These are phyloP conservation scores for Parazoanthus swiftii DNA, from an alignment of 92 coral and sea anemone genomes.

Conservation along the genomic window DNA sequence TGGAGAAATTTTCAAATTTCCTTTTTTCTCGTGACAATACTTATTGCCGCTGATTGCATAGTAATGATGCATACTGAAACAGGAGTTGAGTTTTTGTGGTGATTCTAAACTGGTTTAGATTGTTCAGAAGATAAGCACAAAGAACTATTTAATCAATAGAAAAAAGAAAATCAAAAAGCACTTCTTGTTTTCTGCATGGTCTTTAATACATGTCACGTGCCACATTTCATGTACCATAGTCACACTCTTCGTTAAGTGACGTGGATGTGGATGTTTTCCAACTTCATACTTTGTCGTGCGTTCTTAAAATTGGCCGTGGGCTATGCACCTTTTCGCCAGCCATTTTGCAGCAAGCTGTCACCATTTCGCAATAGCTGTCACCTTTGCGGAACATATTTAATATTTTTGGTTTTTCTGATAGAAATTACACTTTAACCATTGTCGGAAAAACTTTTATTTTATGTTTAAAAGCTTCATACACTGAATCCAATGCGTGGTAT, in stretches of 20 bases:
- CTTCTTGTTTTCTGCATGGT: background rate
- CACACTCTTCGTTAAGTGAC: background rate
- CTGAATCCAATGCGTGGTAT: background rate
- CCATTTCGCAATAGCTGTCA: background rate
- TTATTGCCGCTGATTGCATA: conserved; percentile 15
- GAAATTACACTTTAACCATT: background rate
- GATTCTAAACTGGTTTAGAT: background rate
- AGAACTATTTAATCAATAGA: background rate
- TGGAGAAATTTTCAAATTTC: background rate
- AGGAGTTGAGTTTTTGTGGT: background rate
- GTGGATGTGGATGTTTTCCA: background rate
- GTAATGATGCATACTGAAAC: background rate
- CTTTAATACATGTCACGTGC: background rate
- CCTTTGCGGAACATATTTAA: background rate
- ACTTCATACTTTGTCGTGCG: background rate
- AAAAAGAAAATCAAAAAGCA: background rate
- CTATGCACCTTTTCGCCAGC: background rate
- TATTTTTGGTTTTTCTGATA: background rate
- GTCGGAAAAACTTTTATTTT: background rate
- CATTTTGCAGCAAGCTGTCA: background rate
- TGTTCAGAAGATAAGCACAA: background rate
- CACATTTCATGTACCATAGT: no score
- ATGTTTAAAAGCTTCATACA: background rate
- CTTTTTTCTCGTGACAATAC: background rate
- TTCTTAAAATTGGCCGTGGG: background rate